Base-by-base conservation (phyloP, 1,140 invertebrate species). In the Ooceraea biroi region DNA sequence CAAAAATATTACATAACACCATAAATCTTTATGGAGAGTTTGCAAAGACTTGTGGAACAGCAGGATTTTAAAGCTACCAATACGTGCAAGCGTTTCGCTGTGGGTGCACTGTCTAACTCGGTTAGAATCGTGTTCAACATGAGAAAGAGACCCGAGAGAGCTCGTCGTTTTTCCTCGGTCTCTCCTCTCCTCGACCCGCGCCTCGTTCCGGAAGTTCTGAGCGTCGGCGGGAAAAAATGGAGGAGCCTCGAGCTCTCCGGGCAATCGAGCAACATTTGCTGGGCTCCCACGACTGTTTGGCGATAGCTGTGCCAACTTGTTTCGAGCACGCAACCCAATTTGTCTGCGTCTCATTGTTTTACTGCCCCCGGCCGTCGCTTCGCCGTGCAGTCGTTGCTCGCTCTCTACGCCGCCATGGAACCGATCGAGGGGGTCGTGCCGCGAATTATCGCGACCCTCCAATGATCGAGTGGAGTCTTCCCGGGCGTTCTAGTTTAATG, bases 231-330 rank as follows among this genome's bases (percentile, higher is more conserved):
- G 36, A 80, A 80, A 71, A 41, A 66, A 41, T 86, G 87, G 88
- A 90, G 85, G 82, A 89, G 80, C 86, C 76, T 88, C 58, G 87
- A 88, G 88, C 87, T 86, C 71, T 65, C 68, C 30, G 82, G 82
- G 90, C 90, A 92, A 93, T 93, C 92, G 92, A 92, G 89, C 80
- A 93, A 94, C 93, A 94, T 94, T 94, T 94, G 93, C 87, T 77
- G 60, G 82, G 88, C 90, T 94, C 93, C 92, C 93, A 94, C 93
- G 93, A 93, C 92, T 94, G 93, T 94, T 94, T 93, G 93, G 94
- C 93, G 93, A 94, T 94, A 92, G 91, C 93, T 94, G 91, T 94
- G 94, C 94, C 94, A 94, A 94, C 93, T 94, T 92, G 92, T 93
- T 93, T 93, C 88, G 71, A 89, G 86, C 94, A 94, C 94, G 94